Evolutionary conservation across 2,797 vertebrate species (phyloP), one percentile per base, ranked within the genome.

Genomic region (Eremophila alpestris): DNA sequence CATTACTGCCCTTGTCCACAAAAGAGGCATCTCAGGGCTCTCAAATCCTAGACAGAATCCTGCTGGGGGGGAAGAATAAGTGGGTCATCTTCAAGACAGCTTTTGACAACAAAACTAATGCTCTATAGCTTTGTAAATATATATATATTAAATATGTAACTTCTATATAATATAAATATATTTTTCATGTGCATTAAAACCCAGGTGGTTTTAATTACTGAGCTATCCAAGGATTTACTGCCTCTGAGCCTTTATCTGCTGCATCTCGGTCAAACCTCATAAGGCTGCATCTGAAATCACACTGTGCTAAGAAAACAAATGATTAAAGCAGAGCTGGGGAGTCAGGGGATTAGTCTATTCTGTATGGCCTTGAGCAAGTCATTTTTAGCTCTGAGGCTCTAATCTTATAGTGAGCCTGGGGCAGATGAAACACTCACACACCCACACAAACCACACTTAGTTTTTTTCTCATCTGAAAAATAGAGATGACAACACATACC

Each of bases 351-450:
- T 95, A 97, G 84, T 83, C 81, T 89, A 81, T 71, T 82, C 84
- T 92, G 90, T 55, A 32, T 27, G 32, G 95, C 95, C 87, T 93
- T 62, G 36, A 95, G 89, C 81, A 93, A 96, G 87, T 89, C 0
- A 75, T 92, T 95, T 95, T 93, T 94, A 95, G 93, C 90, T 93
- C 82, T 6, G 27, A 95, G 92, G 90, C 60, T 81, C 92, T 92
- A 83, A 95, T 95, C 90, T 93, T 85, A 45, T 0, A 75, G 46
- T 14, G 64, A 93, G 62, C 87, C 87, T 67, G 40, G 63, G 54
- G 56, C 78, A 92, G 81, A 90, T 78, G 89, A 91, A 94, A 87
- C 63, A 70, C 51, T 92, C 79, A 16, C 74, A 89, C 79, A 46
- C 52, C 65, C 52, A 68, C 86, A 77, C 69, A 94, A 74, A 86